Percentiles rank a stretch among this genome's conserved stretches.
Evolutionary conservation across 2,797 vertebrate species (phyloP).

Genomic region (Sebastes nivosus): DNA sequence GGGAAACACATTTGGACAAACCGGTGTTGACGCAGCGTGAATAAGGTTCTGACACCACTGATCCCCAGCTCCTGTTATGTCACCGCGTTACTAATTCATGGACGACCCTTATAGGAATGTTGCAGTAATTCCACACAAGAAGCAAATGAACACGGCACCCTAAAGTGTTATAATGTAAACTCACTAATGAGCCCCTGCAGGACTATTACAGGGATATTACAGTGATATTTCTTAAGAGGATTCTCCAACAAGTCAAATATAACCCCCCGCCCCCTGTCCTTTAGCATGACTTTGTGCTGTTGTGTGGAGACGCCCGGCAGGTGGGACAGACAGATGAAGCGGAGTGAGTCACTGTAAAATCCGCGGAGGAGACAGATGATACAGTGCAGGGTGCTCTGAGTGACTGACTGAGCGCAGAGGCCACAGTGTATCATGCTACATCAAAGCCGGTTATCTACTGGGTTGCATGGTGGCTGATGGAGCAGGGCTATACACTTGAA

Average conservation of each 20-base stretch:
- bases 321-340: slow-evolving; percentile 53
- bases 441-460: slow-evolving; percentile 54
- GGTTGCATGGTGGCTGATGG: slow-evolving; percentile 31
- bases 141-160: slow-evolving; percentile 5
- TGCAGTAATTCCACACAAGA: neutral
- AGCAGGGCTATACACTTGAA: slow-evolving; percentile 16
- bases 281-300: slow-evolving; percentile 56
- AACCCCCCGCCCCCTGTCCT: slow-evolving; percentile 18
- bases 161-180: slow-evolving; percentile 1
- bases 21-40: slow-evolving; percentile 30
- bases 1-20: slow-evolving; percentile 37
- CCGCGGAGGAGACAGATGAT: slow-evolving; percentile 61
- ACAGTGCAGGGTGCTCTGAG: slow-evolving; percentile 38
- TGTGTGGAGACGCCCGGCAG: slow-evolving; percentile 44
- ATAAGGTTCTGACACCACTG: slow-evolving; percentile 37
- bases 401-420: slow-evolving; percentile 45
- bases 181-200: slow-evolving; percentile 1
- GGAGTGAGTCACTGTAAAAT: slow-evolving; percentile 49
- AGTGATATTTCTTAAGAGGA: neutral
- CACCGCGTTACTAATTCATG: neutral
- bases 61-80: slow-evolving; percentile 17
- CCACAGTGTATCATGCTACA: slow-evolving; percentile 44
- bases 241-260: slow-evolving; percentile 15
- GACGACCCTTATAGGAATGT: neutral
- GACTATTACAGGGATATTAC: neutral